Conservation (phyloP, 2,888 invertebrate species). For the Zygogramma bicolorata region DNA sequence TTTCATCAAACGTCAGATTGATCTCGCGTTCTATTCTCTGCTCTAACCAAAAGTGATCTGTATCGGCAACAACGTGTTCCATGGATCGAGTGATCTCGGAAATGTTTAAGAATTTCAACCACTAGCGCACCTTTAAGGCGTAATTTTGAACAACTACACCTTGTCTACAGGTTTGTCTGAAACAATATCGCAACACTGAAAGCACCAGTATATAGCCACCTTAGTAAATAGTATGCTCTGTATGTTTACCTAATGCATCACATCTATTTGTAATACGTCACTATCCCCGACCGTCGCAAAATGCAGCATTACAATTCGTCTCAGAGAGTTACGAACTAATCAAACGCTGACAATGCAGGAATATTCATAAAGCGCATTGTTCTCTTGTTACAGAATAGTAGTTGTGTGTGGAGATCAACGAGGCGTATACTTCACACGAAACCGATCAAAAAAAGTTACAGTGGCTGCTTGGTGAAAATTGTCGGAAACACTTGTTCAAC, state of each 20-base stretch:
- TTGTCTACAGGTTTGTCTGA: too few species aligned
- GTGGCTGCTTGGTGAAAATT: background rate
- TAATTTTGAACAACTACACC: too few species aligned
- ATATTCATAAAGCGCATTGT: conserved; percentile 1
- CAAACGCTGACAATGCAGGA: background rate
- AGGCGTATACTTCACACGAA: background rate
- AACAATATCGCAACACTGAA: too few species aligned
- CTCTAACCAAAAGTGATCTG: too few species aligned
- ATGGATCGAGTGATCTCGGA: too few species aligned
- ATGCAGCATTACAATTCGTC: background rate
- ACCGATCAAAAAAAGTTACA: background rate
- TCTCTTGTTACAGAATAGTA: background rate
- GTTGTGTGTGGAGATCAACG: background rate
- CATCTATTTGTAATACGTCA: background rate
- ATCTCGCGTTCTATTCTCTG: too few species aligned
- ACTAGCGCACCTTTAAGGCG: too few species aligned
- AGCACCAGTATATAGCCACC: too few species aligned
- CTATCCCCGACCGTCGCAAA: background rate
- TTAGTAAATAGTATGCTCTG: background rate
- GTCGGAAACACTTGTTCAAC: background rate
- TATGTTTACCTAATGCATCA: background rate
- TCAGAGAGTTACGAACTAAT: background rate
- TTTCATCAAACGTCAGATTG: too few species aligned
- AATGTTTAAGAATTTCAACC: too few species aligned
- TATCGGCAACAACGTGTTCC: too few species aligned